A percentile compares a stretch with the other conserved stretches of the same genome.
phyloP scores from a whole-genome alignment of 2,797 vertebrate genomes.

The Pangasius mekongensis region DNA sequence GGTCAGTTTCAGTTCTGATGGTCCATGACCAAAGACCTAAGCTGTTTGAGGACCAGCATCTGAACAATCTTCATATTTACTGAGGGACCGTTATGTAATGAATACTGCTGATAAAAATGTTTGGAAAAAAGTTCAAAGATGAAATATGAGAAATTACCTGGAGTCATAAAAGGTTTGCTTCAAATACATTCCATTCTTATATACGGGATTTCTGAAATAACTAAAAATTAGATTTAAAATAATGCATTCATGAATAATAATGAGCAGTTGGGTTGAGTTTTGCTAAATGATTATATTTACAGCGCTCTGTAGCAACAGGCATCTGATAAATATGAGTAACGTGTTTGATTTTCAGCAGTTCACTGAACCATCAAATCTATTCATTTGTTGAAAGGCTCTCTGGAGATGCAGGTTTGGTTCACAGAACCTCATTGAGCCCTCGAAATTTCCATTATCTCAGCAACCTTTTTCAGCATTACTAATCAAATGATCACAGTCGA shows the following conservation, averaged over 20 bases:
- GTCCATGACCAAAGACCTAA: neutral
- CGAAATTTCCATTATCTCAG: slow-evolving; percentile 25
- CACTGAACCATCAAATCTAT: slow-evolving; percentile 17
- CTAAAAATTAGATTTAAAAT: neutral
- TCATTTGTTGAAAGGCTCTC: slow-evolving; percentile 24
- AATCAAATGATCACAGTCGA: neutral
- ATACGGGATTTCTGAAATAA: neutral
- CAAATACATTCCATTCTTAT: neutral
- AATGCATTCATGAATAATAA: neutral
- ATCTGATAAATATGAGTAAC: slow-evolving; percentile 7
- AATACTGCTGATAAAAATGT: neutral
- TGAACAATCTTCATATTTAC: neutral
- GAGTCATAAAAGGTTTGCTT: neutral
- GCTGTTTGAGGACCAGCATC: too few species aligned
- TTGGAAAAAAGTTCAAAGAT: neutral
- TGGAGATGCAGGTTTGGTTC: slow-evolving; percentile 11
- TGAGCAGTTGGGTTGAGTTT: neutral
- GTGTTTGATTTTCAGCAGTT: slow-evolving; percentile 15
- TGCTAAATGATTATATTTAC: neutral
- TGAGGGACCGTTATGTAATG: neutral
- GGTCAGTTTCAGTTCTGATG: neutral
- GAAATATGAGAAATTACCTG: neutral
- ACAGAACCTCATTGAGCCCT: neutral
- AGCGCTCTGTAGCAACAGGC: neutral
- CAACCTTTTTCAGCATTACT: neutral